Evolutionary conservation across 2,888 invertebrate genomes (phyloP), one percentile per base, ranked within the genome.

Genomic region (Dasysyrphus albostriatus): DNA sequence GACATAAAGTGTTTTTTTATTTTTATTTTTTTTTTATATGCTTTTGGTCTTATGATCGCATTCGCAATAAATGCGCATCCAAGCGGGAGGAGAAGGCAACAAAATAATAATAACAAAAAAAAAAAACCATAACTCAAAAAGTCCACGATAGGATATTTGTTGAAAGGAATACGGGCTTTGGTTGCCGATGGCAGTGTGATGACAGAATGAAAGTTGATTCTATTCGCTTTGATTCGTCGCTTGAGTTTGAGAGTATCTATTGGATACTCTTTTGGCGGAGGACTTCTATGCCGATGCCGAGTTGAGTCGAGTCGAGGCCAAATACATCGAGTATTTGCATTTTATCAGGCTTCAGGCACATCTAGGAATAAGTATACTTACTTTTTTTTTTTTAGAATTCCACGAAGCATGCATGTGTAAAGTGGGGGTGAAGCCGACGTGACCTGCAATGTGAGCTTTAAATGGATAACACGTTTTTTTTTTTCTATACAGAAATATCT

Each of bases 281-380:
- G 69, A 63, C 44, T 54, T 59, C 32, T 42, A 51, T 76, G 44
- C 14, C 29, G 47, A 51, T 76, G 29, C 10, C 29, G 24, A 24
- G 24, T 24, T 3, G 39, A 44, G 24, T 24, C 24, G 39, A 44
- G 39, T 37, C 37, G 34, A n/a, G 49, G 70, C 37, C 69, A 44
- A 47, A 81, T 51, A 54, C 16, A 39, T 29, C 42, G 67, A 72
- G 67, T 73, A 81, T 85, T 85, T 85, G 81, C 84, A 85, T 85
- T 81, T 72, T 63, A 73, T 81, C 72, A 61, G 59, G 58, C 24
- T 72, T 24, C 59, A 69, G 79, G 70, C 44, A 76, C 5, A 44
- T 69, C 42, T 79, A 58, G 39, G 56, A 39, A 42, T 49, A 49
- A 34, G 34, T 49, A 19, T 65, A 5, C 2, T 2, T 7, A 12